Base-by-base conservation (phyloP, 2,888 invertebrate genomes). In the Sinhomidia bicolor region DNA sequence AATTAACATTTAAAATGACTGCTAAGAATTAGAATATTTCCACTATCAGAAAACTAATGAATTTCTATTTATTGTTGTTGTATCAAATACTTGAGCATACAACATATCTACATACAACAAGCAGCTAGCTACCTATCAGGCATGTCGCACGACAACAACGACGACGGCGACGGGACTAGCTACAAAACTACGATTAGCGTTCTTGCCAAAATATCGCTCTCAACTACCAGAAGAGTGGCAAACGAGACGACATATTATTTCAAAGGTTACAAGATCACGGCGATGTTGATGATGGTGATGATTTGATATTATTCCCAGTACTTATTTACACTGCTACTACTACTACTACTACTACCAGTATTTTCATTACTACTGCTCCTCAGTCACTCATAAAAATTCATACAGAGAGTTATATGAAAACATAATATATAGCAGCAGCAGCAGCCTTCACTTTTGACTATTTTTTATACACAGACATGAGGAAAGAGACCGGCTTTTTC, bases 191-290 rank as follows among this genome's bases (percentile, higher is more conserved):
- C 65, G 65, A 65, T 65, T 65, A 65, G 65, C 65, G 17, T 32
- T 65, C n/a, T 65, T 65, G 65, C 65, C 65, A 65, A 65, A 32
- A 65, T 65, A 60, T n/a, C n/a, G n/a, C n/a, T 60, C 14, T 60
- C 60, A 7, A 17, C 32, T 20, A 36, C 36, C n/a, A n/a, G n/a
- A n/a, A n/a, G n/a, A n/a, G n/a, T n/a, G 36, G 36, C 65, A 51
- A 47, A 74, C 47, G 74, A 74, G 47, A 20, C 74, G 36, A 82
- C 71, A 82, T 12, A 51, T 20, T 32, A 41, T 47, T 82, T 84
- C 60, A 76, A 76, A 84, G 84, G 84, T 84, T 84, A 76, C 60
- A 71, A 84, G 76, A 84, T 84, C 83, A 74, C 32, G 65, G 65
- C 9, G 65, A 81, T 44, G 47, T 14, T 47, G 26, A 47, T 26